A percentile compares a stretch with the other conserved stretches of the same genome.
Evolutionary conservation across 2,797 vertebrate species (phyloP).

Genomic region (Poecilia picta): DNA sequence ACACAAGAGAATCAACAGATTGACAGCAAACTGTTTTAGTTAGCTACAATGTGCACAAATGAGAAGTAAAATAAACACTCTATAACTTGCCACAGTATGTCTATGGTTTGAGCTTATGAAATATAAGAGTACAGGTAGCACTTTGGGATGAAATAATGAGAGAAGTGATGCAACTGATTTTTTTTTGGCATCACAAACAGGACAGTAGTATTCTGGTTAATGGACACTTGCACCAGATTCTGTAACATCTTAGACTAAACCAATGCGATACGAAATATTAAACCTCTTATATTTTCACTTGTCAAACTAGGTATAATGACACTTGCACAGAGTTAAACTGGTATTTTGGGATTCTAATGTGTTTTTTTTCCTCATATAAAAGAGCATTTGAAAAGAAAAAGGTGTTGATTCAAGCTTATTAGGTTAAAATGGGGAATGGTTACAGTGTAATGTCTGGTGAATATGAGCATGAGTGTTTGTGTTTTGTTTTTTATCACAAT

Average conservation of each 20-base stretch:
- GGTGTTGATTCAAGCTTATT: slow-evolving; percentile 5
- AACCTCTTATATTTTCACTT: slow-evolving; percentile 41
- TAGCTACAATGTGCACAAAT: neutral
- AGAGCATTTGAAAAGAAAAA: slow-evolving; percentile 14
- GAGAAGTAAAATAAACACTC: slow-evolving; percentile 30
- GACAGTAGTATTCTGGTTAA: slow-evolving; percentile 40
- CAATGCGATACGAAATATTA: slow-evolving; percentile 33
- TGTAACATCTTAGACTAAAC: slow-evolving; percentile 69
- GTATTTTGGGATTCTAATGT: slow-evolving; percentile 17
- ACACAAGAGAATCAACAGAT: slow-evolving; percentile 43
- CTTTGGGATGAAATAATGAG: slow-evolving; percentile 63
- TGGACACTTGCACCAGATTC: slow-evolving; percentile 74
- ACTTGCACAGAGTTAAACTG: slow-evolving; percentile 14
- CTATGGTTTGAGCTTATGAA: slow-evolving; percentile 41
- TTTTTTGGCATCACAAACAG: slow-evolving; percentile 47
- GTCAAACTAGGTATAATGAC: slow-evolving; percentile 31
- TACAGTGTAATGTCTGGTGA: slow-evolving; percentile 20
- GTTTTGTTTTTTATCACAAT: neutral
- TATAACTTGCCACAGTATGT: slow-evolving; percentile 32
- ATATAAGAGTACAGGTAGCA: slow-evolving; percentile 46
- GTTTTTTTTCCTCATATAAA: slow-evolving; percentile 5
- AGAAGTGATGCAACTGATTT: slow-evolving; percentile 59
- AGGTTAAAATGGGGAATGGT: slow-evolving; percentile 22
- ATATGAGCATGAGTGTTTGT: slow-evolving; percentile 28
- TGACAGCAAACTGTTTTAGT: slow-evolving; percentile 18